These are phyloP conservation scores for Drepana arcuata DNA, from an alignment of 1,140 invertebrate genomes.

Conservation along the genomic window DNA sequence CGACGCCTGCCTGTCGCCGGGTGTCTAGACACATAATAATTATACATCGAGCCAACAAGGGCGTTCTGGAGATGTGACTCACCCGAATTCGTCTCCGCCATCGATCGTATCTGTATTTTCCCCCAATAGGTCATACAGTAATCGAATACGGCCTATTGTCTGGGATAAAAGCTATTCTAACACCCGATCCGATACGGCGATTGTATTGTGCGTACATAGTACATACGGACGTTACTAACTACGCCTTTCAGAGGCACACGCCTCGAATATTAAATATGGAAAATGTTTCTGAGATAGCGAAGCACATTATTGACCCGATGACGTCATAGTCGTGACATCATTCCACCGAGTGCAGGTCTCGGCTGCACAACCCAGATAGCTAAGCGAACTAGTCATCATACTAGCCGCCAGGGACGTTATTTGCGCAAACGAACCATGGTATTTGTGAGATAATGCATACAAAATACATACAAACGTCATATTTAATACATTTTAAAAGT, in stretches of 20 bases:
- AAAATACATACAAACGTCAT: too few species aligned
- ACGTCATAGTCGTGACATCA: slow-evolving; percentile 24
- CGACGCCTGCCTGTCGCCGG: slow-evolving; percentile 54
- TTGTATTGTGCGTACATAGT: too few species aligned
- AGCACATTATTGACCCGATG: slow-evolving; percentile 6
- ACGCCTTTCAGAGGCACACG: too few species aligned
- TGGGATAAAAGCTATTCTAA: too few species aligned
- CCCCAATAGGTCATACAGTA: slow-evolving; percentile 43
- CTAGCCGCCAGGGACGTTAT: slow-evolving; percentile 10
- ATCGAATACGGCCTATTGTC: slow-evolving; percentile 43
- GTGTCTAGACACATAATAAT: slow-evolving; percentile 64
- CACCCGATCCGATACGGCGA: too few species aligned
- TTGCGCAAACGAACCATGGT: slow-evolving; percentile 14
- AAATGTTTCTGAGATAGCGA: too few species aligned
- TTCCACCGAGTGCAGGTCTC: too few species aligned
- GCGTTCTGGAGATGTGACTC: slow-evolving; percentile 52
- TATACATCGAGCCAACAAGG: slow-evolving; percentile 60
- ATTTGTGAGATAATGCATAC: too few species aligned
- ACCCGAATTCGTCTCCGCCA: slow-evolving; percentile 49
- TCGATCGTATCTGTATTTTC: slow-evolving; percentile 52
- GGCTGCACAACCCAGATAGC: too few species aligned
- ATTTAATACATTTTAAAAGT: too few species aligned
- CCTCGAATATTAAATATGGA: too few species aligned
- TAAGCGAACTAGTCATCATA: slow-evolving; percentile 1
- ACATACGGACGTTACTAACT: too few species aligned